These are phyloP conservation scores for Lasioglossum morio DNA, from an alignment of 2,888 invertebrate species.

Conservation along the genomic window DNA sequence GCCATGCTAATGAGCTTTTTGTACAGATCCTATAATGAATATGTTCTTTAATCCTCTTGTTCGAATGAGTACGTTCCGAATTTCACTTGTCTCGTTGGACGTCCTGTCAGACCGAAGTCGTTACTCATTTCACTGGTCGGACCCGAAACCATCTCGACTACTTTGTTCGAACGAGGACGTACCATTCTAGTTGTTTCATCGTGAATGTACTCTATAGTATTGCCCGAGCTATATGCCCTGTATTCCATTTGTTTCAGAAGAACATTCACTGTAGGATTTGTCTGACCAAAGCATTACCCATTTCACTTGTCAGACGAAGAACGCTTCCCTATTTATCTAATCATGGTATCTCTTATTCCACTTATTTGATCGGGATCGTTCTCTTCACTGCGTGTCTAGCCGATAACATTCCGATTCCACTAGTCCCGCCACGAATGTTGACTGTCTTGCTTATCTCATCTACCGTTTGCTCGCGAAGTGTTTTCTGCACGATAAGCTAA, in stretches of 20 bases:
- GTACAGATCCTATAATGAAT: background rate
- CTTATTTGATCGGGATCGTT: background rate
- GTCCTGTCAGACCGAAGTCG: conserved; percentile 1
- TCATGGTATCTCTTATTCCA: conserved; percentile 1
- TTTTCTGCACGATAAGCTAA: background rate
- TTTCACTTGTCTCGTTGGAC: conserved; percentile 10
- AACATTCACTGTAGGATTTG: background rate
- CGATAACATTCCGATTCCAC: background rate
- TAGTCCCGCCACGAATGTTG: background rate
- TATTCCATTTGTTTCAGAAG: background rate
- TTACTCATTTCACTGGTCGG: background rate
- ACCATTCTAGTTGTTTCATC: conserved; percentile 11
- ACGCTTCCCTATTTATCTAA: background rate
- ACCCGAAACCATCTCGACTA: background rate
- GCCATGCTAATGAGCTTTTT: background rate
- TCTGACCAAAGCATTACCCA: background rate
- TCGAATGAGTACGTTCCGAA: background rate
- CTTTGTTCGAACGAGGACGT: conserved; percentile 9
- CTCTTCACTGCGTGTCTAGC: background rate
- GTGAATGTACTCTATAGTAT: background rate
- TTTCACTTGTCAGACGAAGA: background rate
- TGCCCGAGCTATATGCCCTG: background rate
- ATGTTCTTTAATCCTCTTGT: background rate
- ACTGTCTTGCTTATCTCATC: background rate
- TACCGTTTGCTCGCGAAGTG: background rate